Base-by-base conservation (phyloP, 2,888 invertebrate species). In the Agonopterix subpropinquella region DNA sequence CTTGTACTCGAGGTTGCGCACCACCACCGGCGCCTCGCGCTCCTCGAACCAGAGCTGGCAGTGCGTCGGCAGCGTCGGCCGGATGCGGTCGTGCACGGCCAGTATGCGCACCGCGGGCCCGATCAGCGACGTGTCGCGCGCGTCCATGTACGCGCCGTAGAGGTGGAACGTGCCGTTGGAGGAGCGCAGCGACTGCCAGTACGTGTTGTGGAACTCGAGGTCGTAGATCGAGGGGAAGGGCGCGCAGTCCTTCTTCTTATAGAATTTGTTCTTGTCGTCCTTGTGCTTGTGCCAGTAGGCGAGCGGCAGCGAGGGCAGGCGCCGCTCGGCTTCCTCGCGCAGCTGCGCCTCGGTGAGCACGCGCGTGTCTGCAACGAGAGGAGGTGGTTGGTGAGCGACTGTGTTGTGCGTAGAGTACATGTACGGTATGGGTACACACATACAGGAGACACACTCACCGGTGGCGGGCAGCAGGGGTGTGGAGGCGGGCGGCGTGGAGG, bases 21-120 rank as follows among this genome's bases (percentile, higher is more conserved):
- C 92, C 28, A 95, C 91, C 35, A 93, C 93, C 0, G 96, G 96
- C 64, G 94, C 95, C 58, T 92, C 93, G 62, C 93, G 93, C 37
- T 93, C 93, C 62, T 95, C 95, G 83, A 94, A 97, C 97, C 96
- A 97, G 61, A 97, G 91, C 77, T 95, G 97, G 77, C 96, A 97
- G 79, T 92, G 94, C 7, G 95, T 96, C 62, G 91, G 91, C 18
- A 95, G 91, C 49, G 92, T 92, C 0, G 97, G 97, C 73, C 95
- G 94, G 62, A 97, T 95, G 53, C 96, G 91, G 82, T 97, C 94
- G 73, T 97, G 96, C 93, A 97, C 97, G 43, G 93, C 94, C 42
- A 97, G 90, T 47, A 97, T 92, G 42, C 97, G 90, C 41, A 96
- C 93, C 1, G 95, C 94, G 5, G 96, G 95, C 0, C 96, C 96